A percentile compares a stretch with the other conserved stretches of the same genome.
These are phyloP conservation scores for Diphyllodes magnificus DNA, from an alignment of 2,113 vertebrate species.

Conservation along the genomic window DNA sequence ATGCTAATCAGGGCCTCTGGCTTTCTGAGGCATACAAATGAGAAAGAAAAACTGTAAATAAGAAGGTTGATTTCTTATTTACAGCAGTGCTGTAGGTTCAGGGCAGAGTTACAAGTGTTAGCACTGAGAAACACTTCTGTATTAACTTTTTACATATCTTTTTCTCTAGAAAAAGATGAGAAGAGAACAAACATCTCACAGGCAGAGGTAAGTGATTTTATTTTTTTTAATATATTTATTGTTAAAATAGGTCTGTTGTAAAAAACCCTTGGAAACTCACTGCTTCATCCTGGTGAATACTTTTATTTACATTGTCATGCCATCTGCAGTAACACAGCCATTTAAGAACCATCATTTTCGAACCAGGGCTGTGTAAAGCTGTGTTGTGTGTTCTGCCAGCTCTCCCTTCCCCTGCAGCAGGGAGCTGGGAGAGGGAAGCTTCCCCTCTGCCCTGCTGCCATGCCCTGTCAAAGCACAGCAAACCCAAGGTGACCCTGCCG, in stretches of 20 bases:
- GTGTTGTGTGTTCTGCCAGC: background rate
- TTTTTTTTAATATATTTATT: background rate
- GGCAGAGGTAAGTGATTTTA: conserved; percentile 74
- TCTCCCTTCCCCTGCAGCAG: background rate
- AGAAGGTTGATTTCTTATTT: background rate
- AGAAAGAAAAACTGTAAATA: background rate
- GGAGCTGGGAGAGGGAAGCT: background rate
- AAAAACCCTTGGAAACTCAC: background rate
- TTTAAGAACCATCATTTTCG: background rate
- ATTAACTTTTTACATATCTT: background rate
- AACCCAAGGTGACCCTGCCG: background rate
- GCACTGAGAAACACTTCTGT: background rate
- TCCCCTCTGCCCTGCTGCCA: background rate
- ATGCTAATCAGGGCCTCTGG: background rate
- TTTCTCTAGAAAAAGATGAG: conserved; percentile 79
- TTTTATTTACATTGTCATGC: background rate
- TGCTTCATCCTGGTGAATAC: background rate
- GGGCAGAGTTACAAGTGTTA: background rate
- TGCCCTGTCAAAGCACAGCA: background rate
- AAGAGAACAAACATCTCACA: conserved; percentile 75
- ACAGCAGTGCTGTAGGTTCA: background rate
- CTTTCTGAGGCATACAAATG: background rate
- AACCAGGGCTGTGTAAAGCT: background rate
- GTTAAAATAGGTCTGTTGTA: background rate
- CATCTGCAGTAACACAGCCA: background rate